Conservation (phyloP, 2,113 vertebrate genomes). For the Albula goreensis region DNA sequence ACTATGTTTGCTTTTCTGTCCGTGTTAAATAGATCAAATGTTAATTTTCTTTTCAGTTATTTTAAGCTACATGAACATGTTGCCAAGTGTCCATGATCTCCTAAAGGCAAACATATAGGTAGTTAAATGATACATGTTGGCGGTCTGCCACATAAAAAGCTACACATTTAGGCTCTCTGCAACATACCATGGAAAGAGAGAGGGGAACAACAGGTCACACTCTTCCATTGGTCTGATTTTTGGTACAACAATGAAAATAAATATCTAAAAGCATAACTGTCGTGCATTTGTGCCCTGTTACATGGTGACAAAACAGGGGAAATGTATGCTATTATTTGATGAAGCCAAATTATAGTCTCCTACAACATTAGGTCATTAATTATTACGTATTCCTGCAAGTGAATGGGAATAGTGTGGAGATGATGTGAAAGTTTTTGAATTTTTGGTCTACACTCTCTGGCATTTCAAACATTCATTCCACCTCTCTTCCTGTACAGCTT, state of each 20-base stretch:
- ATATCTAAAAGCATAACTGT: slow-evolving; percentile 8
- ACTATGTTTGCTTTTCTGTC: not conserved
- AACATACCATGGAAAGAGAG: slow-evolving; percentile 8
- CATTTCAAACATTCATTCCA: not conserved
- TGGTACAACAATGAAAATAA: slow-evolving; percentile 20
- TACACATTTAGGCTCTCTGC: not conserved
- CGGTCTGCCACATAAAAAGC: not conserved
- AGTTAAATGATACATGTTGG: not conserved
- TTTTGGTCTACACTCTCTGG: slow-evolving; percentile 26
- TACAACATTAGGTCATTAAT: slow-evolving; percentile 18
- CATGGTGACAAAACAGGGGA: not conserved
- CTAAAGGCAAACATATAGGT: slow-evolving; percentile 7
- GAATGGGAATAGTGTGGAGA: slow-evolving; percentile 16
- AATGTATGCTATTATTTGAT: not conserved
- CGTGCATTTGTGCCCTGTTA: slow-evolving; percentile 10
- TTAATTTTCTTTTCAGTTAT: not conserved
- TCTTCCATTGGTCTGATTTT: slow-evolving; percentile 16
- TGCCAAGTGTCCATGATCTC: not conserved
- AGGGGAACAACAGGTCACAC: not conserved
- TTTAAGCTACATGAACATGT: not conserved
- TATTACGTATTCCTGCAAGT: not conserved
- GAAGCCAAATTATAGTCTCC: not conserved
- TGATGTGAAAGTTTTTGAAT: slow-evolving; percentile 17
- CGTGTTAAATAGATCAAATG: not conserved
- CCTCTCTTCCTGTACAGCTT: not conserved